These are phyloP conservation scores for Limosa lapponica DNA, from an alignment of 2,797 vertebrate species.

Conservation along the genomic window DNA sequence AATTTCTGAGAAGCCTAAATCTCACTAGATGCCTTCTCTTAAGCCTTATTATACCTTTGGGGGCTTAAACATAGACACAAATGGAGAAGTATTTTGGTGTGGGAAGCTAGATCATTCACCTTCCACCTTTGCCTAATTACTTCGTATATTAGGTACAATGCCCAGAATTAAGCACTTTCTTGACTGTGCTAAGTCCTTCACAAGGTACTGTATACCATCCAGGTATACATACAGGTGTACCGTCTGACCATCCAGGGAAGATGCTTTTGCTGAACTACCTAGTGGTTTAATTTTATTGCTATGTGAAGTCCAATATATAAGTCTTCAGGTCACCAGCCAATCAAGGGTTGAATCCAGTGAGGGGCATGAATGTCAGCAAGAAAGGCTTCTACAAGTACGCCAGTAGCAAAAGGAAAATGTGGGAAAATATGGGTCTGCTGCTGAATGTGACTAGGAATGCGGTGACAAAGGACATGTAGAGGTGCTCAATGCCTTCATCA, in stretches of 20 bases:
- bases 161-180: not conserved
- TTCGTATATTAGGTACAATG: not conserved
- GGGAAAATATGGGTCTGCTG: not conserved
- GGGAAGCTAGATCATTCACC: not conserved
- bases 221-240: too few relatives aligned
- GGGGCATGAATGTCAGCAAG: not conserved
- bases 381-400: not conserved
- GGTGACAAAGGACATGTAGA: not conserved
- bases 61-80: not conserved
- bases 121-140: not conserved
- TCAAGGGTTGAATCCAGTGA: not conserved
- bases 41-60: not conserved
- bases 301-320: not conserved
- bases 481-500: not conserved
- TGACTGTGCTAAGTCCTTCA: not conserved
- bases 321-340: not conserved
- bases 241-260: not conserved
- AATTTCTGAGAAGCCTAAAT: not conserved
- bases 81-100: not conserved
- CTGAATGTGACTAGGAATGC: not conserved
- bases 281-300: not conserved
- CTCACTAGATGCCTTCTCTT: not conserved
- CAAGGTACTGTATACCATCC: not conserved
- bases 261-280: not conserved
- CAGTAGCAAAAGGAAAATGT: not conserved